Evolutionary conservation across 2,888 invertebrate genomes (phyloP), one percentile per base, ranked within the genome.

Genomic region (Pristionchus mayeri): DNA sequence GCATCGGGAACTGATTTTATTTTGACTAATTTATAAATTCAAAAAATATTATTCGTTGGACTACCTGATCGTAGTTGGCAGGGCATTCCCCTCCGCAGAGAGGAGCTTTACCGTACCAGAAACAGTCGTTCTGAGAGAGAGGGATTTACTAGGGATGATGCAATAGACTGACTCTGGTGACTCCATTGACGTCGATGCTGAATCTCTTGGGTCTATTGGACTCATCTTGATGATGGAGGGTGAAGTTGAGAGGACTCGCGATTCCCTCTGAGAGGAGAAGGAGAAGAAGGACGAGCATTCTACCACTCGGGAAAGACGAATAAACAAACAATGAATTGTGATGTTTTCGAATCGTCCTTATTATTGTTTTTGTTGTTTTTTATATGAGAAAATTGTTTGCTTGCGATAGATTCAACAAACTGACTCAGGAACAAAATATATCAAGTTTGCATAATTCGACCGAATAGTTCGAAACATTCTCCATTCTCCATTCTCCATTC

Each of bases 281-380:
- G 6, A 57, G 21, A 57, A 57, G 57, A 57, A 57, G 24, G 27
- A 57, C 57, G 57, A 57, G 57, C 57, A 57, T 57, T 57, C 57
- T 57, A 57, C 57, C 24, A 21, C 57, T n/a, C 57, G 4, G 24
- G 57, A 57, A 24, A 57, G 57, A 57, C 21, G 18, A 63, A 63
- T n/a, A n/a, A n/a, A n/a, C n/a, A 34, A 16, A 1, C 34, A 9
- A 57, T 21, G 57, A 57, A 57, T 57, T 0, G 11, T 57, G 1
- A 4, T 57, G 24, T 57, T 54, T 54, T 57, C 7, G 6, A 6
- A n/a, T 57, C 57, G 57, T 24, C n/a, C 21, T 2, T 0, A 4
- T 57, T 21, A n/a, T 11, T 1, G n/a, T n/a, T n/a, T 18, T 54
- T 54, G 2, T 54, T 54, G n/a, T 54, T 54, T 54, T 50, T 50